A percentile compares a stretch with the other conserved stretches of the same genome.
Evolutionary conservation across 2,888 invertebrate genomes (phyloP).

Genomic region (Acleris holmiana): DNA sequence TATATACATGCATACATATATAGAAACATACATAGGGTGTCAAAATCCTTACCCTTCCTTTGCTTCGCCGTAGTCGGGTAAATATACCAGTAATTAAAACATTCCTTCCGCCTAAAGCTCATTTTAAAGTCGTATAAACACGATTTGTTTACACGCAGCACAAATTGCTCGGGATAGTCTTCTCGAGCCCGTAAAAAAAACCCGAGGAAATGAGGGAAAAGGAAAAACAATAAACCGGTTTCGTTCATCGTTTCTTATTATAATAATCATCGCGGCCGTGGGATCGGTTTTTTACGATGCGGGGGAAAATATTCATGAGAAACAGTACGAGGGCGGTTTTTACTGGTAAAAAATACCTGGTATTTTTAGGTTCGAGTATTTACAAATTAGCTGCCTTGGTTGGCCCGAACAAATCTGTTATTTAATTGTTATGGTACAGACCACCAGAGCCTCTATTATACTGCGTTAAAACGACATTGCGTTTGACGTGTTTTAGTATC

Average conservation of each 20-base stretch:
- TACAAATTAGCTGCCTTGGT: background rate
- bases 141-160: slow-evolving; percentile 3
- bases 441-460: too few species aligned
- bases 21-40: too few species aligned
- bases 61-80: too few species aligned
- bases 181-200: slow-evolving; percentile 21
- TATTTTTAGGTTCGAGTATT: slow-evolving; percentile 22
- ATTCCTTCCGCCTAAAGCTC: background rate
- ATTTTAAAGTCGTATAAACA: background rate
- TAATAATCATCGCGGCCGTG: slow-evolving; percentile 36
- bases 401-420: too few species aligned
- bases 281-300: slow-evolving; percentile 37
- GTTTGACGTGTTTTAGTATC: too few species aligned
- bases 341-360: slow-evolving; percentile 9
- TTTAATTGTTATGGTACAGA: too few species aligned
- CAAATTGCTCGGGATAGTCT: slow-evolving; percentile 4
- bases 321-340: slow-evolving; percentile 8
- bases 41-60: too few species aligned
- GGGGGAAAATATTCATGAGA: slow-evolving; percentile 35
- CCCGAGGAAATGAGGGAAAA: slow-evolving; percentile 31
- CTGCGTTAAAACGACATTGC: too few species aligned
- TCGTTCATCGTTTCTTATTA: slow-evolving; percentile 38
- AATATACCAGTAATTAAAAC: too few species aligned
- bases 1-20: too few species aligned
- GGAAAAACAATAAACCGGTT: slow-evolving; percentile 36